Evolutionary conservation across 2,888 invertebrate species (phyloP), one percentile per base, ranked within the genome.

Genomic region (Merodon equestris): DNA sequence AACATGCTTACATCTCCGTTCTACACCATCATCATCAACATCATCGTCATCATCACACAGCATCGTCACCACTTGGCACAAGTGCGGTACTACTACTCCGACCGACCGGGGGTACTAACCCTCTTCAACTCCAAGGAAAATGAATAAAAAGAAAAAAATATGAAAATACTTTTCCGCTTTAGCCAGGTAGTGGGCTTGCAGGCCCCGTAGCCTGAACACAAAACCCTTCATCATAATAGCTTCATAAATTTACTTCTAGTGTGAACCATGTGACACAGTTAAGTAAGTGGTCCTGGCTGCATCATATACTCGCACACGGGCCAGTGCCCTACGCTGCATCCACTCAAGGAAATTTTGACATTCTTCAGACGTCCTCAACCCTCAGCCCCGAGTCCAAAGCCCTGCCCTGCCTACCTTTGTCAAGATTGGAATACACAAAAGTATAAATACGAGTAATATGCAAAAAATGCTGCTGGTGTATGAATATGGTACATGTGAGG

Each of bases 181-280:
- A 27, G 7, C 27, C 27, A 4, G 7, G 27, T 7, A 27, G 27
- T 27, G 3, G 27, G 27, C 7, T 2, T 27, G 27, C 27, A n/a
- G n/a, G n/a, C 7, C 60, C 60, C 50, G 48, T 40, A 60, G 27
- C 27, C 27, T 36, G 36, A 12, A 18, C 45, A 27, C 5, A 14
- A 15, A 14, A 61, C 27, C 27, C 12, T 15, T 14, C 50, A 15
- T 10, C 42, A 42, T 61, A 53, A 63, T 63, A 47, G 53, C 54
- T 45, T 47, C 64, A 64, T 64, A 64, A 64, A 64, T 64, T 64
- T 19, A 64, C 50, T 61, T 34, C 54, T 44, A 17, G 56, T 74
- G 67, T 60, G 67, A 74, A 74, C 74, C 56, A 56, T 61, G 67
- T 68, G 74, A 74, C 74, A 61, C 18, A 61, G 61, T 61, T 74